phyloP scores from a whole-genome alignment of 37 sponge, comb jelly and placozoan species.

The Bolinopsis microptera region DNA sequence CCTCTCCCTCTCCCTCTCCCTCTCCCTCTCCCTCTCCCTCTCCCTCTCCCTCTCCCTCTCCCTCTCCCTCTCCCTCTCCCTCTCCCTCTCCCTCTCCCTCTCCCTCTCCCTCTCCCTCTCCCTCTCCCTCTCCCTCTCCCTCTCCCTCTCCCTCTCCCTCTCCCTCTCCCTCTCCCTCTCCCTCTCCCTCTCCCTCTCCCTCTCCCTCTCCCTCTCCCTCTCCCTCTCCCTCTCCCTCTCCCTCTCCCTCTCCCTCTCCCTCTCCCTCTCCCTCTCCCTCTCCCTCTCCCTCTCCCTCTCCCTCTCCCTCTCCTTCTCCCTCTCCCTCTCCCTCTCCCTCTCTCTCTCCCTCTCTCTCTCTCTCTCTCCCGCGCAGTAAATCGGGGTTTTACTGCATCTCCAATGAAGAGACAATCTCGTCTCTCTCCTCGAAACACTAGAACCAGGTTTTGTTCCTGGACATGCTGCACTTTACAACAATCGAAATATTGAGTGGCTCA shows the following conservation, averaged over 20 bases:
- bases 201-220: constrained; percentile 68
- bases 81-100: constrained; percentile 49
- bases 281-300: constrained; percentile 66
- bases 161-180: constrained; percentile 65
- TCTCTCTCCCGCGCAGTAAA: too few species aligned
- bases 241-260: constrained; percentile 67
- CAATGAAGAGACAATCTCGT: too few species aligned
- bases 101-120: constrained; percentile 47
- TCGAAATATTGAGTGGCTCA: too few species aligned
- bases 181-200: constrained; percentile 67
- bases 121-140: constrained; percentile 65
- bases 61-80: constrained; percentile 35
- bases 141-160: constrained; percentile 51
- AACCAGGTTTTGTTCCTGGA: too few species aligned
- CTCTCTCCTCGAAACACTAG: too few species aligned
- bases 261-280: constrained; percentile 67
- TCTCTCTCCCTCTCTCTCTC: constrained; percentile 54
- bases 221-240: constrained; percentile 67
- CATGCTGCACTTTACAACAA: too few species aligned
- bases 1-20: constrained; percentile 66
- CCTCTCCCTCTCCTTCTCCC: constrained; percentile 12
- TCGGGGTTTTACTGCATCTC: too few species aligned
- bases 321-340: constrained; percentile 65
- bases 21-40: constrained; percentile 62
- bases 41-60: constrained; percentile 66